A percentile compares a stretch with the other conserved stretches of the same genome.
These are phyloP conservation scores for Nannobrachium achirus DNA, from an alignment of 2,113 vertebrate species.

Conservation along the genomic window DNA sequence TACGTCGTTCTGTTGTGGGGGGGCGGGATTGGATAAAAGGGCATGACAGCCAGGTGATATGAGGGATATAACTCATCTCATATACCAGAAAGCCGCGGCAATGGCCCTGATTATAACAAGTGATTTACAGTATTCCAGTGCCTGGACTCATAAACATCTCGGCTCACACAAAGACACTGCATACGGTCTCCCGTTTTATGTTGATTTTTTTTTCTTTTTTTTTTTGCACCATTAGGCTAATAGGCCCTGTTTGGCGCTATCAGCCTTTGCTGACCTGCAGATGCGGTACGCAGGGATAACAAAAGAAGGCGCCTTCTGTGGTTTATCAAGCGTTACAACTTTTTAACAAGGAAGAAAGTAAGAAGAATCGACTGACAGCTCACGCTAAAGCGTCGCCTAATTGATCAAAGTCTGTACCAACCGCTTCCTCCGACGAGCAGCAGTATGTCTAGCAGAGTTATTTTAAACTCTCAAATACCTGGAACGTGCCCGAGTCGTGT, in stretches of 20 bases:
- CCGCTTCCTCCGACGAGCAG: constrained; percentile 16
- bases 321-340: constrained; percentile 62
- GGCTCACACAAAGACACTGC: constrained; percentile 58
- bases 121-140: constrained; percentile 69
- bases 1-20: constrained; percentile 43
- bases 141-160: constrained; percentile 71
- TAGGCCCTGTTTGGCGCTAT: constrained; percentile 50
- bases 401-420: constrained; percentile 27
- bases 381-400: constrained; percentile 22
- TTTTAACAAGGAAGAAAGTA: constrained; percentile 46
- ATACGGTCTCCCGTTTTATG: constrained; percentile 69
- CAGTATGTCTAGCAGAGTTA: background rate
- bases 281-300: constrained; percentile 56
- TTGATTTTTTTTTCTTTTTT: too few relatives aligned
- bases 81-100: constrained; percentile 61
- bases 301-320: constrained; percentile 40
- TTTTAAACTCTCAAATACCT: too few relatives aligned
- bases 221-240: constrained; percentile 73
- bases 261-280: constrained; percentile 69
- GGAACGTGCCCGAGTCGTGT: too few relatives aligned
- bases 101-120: constrained; percentile 75
- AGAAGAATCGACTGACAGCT: background rate
- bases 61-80: constrained; percentile 72
- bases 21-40: constrained; percentile 55
- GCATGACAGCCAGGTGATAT: constrained; percentile 68